Evolutionary conservation across 1,140 invertebrate species (phyloP), one percentile per base, ranked within the genome.

Genomic region (Dendroctonus ponderosae): DNA sequence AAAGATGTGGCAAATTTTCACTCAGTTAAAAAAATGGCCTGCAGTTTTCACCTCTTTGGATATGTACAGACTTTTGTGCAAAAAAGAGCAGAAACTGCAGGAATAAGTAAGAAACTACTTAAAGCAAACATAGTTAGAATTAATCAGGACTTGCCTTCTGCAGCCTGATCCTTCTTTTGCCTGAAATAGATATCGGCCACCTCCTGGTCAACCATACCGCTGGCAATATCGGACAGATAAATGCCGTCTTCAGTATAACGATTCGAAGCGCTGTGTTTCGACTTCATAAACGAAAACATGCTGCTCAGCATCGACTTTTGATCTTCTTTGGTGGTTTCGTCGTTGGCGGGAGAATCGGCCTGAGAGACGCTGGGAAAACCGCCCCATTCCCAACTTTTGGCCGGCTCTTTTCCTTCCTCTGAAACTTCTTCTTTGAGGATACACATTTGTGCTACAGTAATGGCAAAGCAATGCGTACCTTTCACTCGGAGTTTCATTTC

Each of bases 331-430:
- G 79, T 80, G 74, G 59, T 66, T 41, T 73, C 70, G 12, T 74
- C 71, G 48, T 50, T 69, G 7, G 56, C 66, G 12, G 71, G 70
- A 5, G 73, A 74, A 43, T 54, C 71, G 7, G 62, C 70, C 62
- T 71, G 74, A 9, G 72, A 69, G 72, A 83, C 68, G 74, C 83
- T 79, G 0, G 97, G 97, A 51, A 99, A 82, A 78, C 98, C 93
- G 38, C 97, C 97, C 97, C 97, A 99, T 70, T 92, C 88, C 97
- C 97, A 99, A 62, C 86, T 92, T 78, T 91, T 78, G 73, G 48
- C 49, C 72, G 74, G 77, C 71, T 79, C 79, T 74, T 81, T 77
- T 38, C 79, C 78, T 72, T 85, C 81, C n/a, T 78, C 76, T 63
- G 68, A 82, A 61, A 67, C n/a, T 40, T 15, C 40, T 39, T 11